Conservation (phyloP, 2,888 invertebrate species). For the Dryadula phaetusa region DNA sequence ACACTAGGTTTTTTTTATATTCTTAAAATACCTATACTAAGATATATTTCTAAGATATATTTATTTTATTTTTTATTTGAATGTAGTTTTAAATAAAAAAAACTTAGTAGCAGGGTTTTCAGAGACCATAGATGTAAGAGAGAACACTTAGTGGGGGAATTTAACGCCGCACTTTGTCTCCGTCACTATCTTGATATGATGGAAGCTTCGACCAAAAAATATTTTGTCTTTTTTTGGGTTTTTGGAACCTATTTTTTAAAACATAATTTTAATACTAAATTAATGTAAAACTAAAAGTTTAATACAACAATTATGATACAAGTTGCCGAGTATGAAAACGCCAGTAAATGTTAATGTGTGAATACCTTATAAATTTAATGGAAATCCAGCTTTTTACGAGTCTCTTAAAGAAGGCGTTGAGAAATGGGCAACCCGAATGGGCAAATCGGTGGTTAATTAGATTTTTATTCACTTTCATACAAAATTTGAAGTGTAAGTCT, state of each 20-base stretch:
- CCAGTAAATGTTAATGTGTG: constrained; percentile 10
- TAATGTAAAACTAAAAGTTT: neutral
- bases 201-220: too few species aligned
- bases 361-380: constrained; percentile 7
- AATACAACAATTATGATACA: neutral
- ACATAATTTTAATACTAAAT: neutral
- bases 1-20: too few species aligned
- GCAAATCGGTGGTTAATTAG: neutral
- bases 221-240: too few species aligned
- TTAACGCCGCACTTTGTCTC: too few species aligned
- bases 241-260: neutral
- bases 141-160: too few species aligned
- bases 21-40: too few species aligned
- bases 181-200: too few species aligned
- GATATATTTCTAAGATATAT: too few species aligned
- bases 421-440: constrained; percentile 1
- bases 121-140: too few species aligned
- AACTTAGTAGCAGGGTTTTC: too few species aligned
- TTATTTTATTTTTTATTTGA: too few species aligned
- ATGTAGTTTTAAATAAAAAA: too few species aligned
- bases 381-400: constrained; percentile 12
- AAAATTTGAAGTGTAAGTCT: neutral
- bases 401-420: neutral
- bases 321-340: neutral
- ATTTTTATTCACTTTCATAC: neutral